Evolutionary conservation across 2,797 vertebrate species (phyloP).

Genomic region (Sardinella longiceps): DNA sequence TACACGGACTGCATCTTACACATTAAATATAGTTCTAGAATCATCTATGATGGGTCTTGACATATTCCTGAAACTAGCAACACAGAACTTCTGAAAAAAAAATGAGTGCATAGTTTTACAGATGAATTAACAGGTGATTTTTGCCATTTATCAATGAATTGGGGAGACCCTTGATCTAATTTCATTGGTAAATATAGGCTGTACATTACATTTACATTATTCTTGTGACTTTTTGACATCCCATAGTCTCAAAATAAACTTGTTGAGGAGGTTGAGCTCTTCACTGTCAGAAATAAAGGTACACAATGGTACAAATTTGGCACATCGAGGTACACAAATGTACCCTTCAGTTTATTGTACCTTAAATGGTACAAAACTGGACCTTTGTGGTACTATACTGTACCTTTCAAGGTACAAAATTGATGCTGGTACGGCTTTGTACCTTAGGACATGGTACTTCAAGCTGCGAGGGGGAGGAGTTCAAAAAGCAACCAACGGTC

Average conservation of each 20-base stretch:
- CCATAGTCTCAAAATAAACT: not conserved
- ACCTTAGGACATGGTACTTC: no score
- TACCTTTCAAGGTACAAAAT: no score
- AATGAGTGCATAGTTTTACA: not conserved
- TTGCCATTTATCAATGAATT: not conserved
- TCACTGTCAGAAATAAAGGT: no score
- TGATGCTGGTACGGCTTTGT: no score
- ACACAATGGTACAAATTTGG: no score
- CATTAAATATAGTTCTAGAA: not conserved
- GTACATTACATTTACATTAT: not conserved
- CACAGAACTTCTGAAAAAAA: no score
- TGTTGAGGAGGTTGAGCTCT: slow-evolving; percentile 3
- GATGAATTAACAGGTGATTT: not conserved
- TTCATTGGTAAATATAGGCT: not conserved
- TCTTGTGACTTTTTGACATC: not conserved
- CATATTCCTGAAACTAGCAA: not conserved
- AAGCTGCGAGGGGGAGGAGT: no score
- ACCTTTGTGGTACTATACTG: no score
- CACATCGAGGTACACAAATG: no score
- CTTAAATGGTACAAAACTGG: no score
- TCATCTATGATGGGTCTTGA: not conserved
- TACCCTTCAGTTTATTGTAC: no score
- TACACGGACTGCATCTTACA: not conserved
- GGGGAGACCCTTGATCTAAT: not conserved
- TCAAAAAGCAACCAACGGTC: no score